Conservation (phyloP, 2,888 invertebrate species). For the Steromphala cineraria region DNA sequence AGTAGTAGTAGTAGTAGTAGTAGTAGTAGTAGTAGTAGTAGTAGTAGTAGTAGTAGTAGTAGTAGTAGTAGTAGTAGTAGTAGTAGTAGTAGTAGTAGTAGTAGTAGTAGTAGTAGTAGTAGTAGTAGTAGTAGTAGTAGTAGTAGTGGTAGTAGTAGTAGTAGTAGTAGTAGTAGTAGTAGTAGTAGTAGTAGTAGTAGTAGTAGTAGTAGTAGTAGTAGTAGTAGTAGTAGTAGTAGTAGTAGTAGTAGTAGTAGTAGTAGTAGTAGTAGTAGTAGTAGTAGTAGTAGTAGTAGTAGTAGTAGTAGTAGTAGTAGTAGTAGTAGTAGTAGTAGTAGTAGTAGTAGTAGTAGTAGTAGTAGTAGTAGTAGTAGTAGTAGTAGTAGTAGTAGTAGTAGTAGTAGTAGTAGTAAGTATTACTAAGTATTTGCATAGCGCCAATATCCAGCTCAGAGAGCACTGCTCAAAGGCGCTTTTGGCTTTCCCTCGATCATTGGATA, state of each 20-base stretch:
- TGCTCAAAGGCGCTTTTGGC: no score
- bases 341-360: no score
- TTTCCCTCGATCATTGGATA: no score
- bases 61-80: slow-evolving; percentile 29
- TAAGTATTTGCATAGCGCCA: no score
- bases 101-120: slow-evolving; percentile 25
- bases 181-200: slow-evolving; percentile 31
- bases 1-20: slow-evolving; percentile 29
- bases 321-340: neutral
- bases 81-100: slow-evolving; percentile 26
- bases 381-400: no score
- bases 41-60: slow-evolving; percentile 30
- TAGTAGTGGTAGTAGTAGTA: slow-evolving; percentile 22
- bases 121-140: slow-evolving; percentile 2
- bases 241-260: slow-evolving; percentile 24
- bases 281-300: neutral
- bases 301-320: slow-evolving; percentile 6
- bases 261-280: slow-evolving; percentile 11
- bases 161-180: slow-evolving; percentile 27
- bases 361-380: no score
- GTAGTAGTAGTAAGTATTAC: no score
- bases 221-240: slow-evolving; percentile 28
- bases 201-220: slow-evolving; percentile 28
- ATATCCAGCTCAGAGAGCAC: no score
- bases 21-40: slow-evolving; percentile 28